Conservation (phyloP, 2,797 vertebrate genomes). For the Lithobates sylvaticus region DNA sequence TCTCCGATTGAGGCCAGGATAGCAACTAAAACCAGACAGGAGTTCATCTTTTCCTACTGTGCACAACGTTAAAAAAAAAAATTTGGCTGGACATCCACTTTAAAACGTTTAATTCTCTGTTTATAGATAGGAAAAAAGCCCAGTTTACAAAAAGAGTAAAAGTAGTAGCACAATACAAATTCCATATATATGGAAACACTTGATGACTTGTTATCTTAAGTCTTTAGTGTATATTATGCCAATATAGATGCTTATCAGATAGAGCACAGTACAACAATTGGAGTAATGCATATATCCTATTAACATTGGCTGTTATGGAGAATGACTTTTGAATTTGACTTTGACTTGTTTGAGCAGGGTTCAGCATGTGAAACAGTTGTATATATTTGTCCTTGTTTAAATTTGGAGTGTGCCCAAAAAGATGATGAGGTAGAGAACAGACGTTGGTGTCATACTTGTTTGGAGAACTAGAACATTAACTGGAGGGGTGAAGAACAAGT, state of each 20-base stretch:
- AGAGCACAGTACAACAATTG: constrained; percentile 1
- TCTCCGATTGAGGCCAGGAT: too few relatives aligned
- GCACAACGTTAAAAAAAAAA: too few relatives aligned
- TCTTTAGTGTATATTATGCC: neutral
- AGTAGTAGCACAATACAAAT: too few relatives aligned
- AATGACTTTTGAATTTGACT: too few relatives aligned
- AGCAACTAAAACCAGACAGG: too few relatives aligned
- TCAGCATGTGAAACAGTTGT: neutral
- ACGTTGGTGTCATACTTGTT: neutral
- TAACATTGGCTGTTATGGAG: neutral
- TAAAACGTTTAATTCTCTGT: too few relatives aligned
- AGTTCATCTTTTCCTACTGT: too few relatives aligned
- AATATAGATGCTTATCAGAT: constrained; percentile 7
- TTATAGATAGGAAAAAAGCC: too few relatives aligned
- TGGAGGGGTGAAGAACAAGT: neutral
- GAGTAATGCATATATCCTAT: neutral
- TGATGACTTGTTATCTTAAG: too few relatives aligned
- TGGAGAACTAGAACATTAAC: neutral
- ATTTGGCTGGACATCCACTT: too few relatives aligned
- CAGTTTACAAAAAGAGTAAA: too few relatives aligned
- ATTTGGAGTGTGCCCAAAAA: neutral
- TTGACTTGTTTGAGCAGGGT: neutral
- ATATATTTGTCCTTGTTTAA: neutral
- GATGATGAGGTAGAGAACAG: neutral
- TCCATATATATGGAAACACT: too few relatives aligned